These are phyloP conservation scores for Vanessa cardui DNA, from an alignment of 2,888 invertebrate species.

Conservation along the genomic window DNA sequence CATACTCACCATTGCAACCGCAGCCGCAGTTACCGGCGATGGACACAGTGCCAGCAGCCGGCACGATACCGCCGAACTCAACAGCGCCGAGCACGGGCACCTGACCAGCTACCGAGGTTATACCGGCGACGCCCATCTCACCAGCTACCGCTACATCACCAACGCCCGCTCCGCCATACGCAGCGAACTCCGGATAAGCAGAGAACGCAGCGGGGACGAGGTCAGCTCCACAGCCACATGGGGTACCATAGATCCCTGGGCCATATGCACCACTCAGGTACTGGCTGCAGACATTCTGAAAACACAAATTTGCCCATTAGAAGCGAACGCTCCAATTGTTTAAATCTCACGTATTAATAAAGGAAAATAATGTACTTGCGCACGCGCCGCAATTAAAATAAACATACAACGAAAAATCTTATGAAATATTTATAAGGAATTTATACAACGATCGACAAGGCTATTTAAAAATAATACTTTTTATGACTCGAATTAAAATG, in stretches of 20 bases:
- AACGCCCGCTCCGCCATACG: slow-evolving; percentile 48
- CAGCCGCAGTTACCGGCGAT: slow-evolving; percentile 45
- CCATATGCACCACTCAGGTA: not conserved
- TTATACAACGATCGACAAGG: too few relatives aligned
- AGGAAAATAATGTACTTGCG: not conserved
- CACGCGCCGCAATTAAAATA: not conserved
- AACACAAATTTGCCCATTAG: not conserved
- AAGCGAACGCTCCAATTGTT: not conserved
- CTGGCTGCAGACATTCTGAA: slow-evolving; percentile 36
- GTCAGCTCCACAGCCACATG: not conserved
- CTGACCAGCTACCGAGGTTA: slow-evolving; percentile 44
- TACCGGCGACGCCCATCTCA: slow-evolving; percentile 52
- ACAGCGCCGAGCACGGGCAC: slow-evolving; percentile 49
- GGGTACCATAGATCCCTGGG: not conserved
- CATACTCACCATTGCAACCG: slow-evolving; percentile 36
- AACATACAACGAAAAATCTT: too few relatives aligned
- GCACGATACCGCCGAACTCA: slow-evolving; percentile 44
- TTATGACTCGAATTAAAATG: too few relatives aligned
- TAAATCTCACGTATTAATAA: not conserved
- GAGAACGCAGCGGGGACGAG: slow-evolving; percentile 6
- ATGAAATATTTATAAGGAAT: too few relatives aligned
- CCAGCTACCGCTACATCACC: slow-evolving; percentile 52
- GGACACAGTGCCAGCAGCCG: slow-evolving; percentile 46
- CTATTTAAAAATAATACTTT: too few relatives aligned
- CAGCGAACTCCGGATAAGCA: slow-evolving; percentile 19